A percentile compares a stretch with the other conserved stretches of the same genome.
Evolutionary conservation across 2,797 vertebrate genomes (phyloP).

Genomic region (Epinephelus malabaricus): DNA sequence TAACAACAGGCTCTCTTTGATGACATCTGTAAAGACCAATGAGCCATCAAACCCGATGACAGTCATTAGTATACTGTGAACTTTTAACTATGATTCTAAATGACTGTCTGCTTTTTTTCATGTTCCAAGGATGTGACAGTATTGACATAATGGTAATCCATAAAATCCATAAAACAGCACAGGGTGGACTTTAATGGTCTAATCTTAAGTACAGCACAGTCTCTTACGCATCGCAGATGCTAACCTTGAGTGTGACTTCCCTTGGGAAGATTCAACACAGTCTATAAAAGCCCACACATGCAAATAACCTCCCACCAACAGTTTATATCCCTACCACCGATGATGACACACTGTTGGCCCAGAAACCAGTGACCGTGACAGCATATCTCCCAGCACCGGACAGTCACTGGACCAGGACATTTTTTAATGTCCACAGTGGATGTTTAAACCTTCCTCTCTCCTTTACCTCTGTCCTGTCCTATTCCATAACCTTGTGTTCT

Average conservation of each 20-base stretch:
- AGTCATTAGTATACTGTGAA: not conserved
- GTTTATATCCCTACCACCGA: not conserved
- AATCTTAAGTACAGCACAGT: slow-evolving; percentile 23
- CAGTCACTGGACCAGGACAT: slow-evolving; percentile 12
- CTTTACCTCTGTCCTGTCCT: not conserved
- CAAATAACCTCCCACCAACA: slow-evolving; percentile 31
- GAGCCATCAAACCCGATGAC: not conserved
- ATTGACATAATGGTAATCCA: slow-evolving; percentile 34
- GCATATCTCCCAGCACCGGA: slow-evolving; percentile 17
- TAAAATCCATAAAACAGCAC: slow-evolving; percentile 19
- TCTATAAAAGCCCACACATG: slow-evolving; percentile 42
- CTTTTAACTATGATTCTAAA: not conserved
- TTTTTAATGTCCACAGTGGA: not conserved
- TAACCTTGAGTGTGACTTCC: slow-evolving; percentile 28
- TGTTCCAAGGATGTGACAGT: slow-evolving; percentile 1
- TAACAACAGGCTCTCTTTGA: not conserved
- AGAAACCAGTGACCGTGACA: slow-evolving; percentile 43
- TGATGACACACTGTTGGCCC: slow-evolving; percentile 47
- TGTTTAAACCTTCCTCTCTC: slow-evolving; percentile 7
- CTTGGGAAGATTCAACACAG: slow-evolving; percentile 14
- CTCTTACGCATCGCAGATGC: slow-evolving; percentile 12
- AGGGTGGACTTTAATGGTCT: slow-evolving; percentile 12
- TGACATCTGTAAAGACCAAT: slow-evolving; percentile 16
- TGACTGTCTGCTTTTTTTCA: slow-evolving; percentile 5
- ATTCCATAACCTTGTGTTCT: not conserved